phyloP scores from a whole-genome alignment of 2,797 vertebrate species.

The Danio tinwini region DNA sequence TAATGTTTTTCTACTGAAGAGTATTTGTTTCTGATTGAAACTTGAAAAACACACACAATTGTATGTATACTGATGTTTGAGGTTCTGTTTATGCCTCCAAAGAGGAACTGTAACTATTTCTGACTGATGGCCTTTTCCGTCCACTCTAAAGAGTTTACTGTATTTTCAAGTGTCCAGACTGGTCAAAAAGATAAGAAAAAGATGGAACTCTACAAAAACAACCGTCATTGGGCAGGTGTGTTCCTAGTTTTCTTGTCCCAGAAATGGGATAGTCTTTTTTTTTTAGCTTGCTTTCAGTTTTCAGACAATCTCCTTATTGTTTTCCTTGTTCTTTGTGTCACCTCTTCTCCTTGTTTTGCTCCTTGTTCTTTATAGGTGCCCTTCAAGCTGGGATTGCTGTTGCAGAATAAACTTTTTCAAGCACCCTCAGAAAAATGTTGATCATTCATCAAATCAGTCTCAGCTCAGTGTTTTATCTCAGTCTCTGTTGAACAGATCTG shows the following conservation, averaged over 20 bases:
- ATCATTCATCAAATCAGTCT: background rate
- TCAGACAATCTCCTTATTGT: too few species aligned
- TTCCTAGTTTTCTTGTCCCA: background rate
- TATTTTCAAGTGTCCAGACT: constrained; percentile 77
- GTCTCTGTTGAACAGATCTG: constrained; percentile 61
- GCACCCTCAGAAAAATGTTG: background rate
- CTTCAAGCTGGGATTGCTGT: background rate
- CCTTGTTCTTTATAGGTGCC: background rate
- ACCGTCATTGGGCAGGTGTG: constrained; percentile 75
- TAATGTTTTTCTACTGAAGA: constrained; percentile 51
- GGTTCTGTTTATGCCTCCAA: constrained; percentile 71
- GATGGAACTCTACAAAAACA: constrained; percentile 75
- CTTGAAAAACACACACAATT: constrained; percentile 17
- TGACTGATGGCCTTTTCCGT: constrained; percentile 65
- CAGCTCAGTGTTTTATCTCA: constrained; percentile 4
- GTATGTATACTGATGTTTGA: constrained; percentile 67
- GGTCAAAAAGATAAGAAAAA: constrained; percentile 80
- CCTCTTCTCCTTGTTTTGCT: background rate
- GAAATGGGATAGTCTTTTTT: background rate
- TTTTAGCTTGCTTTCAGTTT: background rate
- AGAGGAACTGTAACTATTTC: constrained; percentile 67
- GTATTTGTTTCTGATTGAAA: constrained; percentile 9
- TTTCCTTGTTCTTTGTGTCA: too few species aligned
- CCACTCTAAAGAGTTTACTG: constrained; percentile 39
- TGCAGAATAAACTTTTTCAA: background rate